These are phyloP conservation scores for Vandiemenella viatica DNA, from an alignment of 2,888 invertebrate genomes.

Conservation along the genomic window DNA sequence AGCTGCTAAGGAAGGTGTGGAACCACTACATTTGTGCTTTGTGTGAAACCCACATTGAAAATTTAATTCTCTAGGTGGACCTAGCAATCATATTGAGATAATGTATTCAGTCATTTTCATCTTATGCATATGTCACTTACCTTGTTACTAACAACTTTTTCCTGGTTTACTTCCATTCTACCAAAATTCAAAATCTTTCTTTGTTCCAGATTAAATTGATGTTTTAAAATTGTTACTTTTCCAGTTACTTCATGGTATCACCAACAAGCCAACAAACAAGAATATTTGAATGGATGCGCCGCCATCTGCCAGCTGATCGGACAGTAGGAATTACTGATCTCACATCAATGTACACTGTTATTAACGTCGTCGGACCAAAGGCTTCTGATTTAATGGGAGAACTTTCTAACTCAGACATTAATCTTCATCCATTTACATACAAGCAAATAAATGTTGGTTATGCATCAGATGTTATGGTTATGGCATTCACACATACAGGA, in stretches of 20 bases:
- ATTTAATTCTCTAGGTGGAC: too few species aligned
- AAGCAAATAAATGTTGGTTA: slow-evolving; percentile 49
- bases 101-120: too few species aligned
- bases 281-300: slow-evolving; percentile 49
- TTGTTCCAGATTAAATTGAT: too few species aligned
- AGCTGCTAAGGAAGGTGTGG: too few species aligned
- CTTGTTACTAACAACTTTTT: too few species aligned
- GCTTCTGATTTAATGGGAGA: slow-evolving; percentile 45
- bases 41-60: too few species aligned
- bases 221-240: too few species aligned
- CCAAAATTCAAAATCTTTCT: too few species aligned
- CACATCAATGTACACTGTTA: slow-evolving; percentile 56
- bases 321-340: slow-evolving; percentile 48
- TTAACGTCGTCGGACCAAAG: slow-evolving; percentile 56
- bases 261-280: slow-evolving; percentile 63
- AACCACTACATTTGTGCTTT: too few species aligned
- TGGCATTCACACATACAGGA: slow-evolving; percentile 55
- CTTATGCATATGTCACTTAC: too few species aligned
- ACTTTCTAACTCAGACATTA: slow-evolving; percentile 45
- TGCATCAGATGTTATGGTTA: slow-evolving; percentile 51
- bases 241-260: slow-evolving; percentile 59
- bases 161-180: too few species aligned
- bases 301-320: slow-evolving; percentile 43
- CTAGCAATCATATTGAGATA: too few species aligned
- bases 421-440: slow-evolving; percentile 46